phyloP scores from a whole-genome alignment of 2,797 vertebrate species.

The Helicolenus hilgendorfi region DNA sequence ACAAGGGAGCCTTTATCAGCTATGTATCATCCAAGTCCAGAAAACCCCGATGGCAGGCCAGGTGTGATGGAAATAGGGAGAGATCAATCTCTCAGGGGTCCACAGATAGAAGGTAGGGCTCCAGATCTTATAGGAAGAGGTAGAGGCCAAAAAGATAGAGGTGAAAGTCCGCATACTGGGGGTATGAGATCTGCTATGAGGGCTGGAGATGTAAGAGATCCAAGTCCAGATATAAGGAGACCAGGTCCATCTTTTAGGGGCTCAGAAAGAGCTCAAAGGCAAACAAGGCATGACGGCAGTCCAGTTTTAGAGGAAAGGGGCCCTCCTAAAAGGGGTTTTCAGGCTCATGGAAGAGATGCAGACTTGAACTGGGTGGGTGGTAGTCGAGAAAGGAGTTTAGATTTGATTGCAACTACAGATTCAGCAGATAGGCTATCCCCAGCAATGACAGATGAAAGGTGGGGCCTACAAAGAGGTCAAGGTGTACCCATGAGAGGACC shows the following conservation, averaged over 20 bases:
- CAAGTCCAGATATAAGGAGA: constrained; percentile 7
- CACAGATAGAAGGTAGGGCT: constrained; percentile 13
- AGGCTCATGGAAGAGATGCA: constrained; percentile 22
- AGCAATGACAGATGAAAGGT: constrained; percentile 2
- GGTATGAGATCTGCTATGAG: constrained; percentile 13
- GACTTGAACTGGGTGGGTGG: background rate
- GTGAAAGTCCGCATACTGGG: background rate
- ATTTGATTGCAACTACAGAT: background rate
- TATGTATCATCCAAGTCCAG: constrained; percentile 14
- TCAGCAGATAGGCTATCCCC: background rate
- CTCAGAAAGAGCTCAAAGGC: constrained; percentile 16
- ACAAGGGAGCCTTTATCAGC: background rate
- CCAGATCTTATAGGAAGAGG: constrained; percentile 11
- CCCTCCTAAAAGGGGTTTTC: constrained; percentile 8
- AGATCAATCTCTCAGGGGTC: background rate
- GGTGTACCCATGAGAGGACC: background rate
- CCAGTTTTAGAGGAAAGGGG: constrained; percentile 19
- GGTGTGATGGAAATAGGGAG: constrained; percentile 5
- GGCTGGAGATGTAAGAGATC: constrained; percentile 4
- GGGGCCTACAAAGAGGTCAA: background rate
- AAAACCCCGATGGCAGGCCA: constrained; percentile 6
- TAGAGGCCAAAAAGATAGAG: constrained; percentile 16
- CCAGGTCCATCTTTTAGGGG: constrained; percentile 13
- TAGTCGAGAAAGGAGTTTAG: constrained; percentile 2
- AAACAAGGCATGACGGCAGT: constrained; percentile 24